Percentiles rank a stretch among this genome's conserved stretches.
Evolutionary conservation across 2,797 vertebrate genomes (phyloP).

Genomic region (Urophycis tenuis): DNA sequence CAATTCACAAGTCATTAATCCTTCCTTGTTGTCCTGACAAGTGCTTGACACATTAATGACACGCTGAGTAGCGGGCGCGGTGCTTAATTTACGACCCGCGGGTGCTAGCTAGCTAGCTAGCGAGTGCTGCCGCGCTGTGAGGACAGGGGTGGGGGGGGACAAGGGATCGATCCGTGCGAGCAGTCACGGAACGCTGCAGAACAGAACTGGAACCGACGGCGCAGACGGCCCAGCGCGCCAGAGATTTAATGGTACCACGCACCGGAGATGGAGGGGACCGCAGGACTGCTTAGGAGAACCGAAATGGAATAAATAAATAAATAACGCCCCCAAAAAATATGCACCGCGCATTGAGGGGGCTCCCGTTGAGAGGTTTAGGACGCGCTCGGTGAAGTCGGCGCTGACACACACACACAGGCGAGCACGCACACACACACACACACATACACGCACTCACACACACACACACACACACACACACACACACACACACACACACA

Average conservation of each 20-base stretch:
- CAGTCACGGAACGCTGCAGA: slow-evolving; percentile 41
- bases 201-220: slow-evolving; percentile 23
- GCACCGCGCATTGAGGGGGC: slow-evolving; percentile 7
- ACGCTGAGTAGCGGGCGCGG: slow-evolving; percentile 29
- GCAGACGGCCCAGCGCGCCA: slow-evolving; percentile 27
- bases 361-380: not conserved
- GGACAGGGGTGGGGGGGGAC: not conserved
- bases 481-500: not conserved
- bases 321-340: not conserved
- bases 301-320: not conserved
- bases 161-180: not conserved
- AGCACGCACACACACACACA: not conserved
- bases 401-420: not conserved
- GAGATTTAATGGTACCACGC: slow-evolving; percentile 43
- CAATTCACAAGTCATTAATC: not conserved
- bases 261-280: slow-evolving; percentile 41
- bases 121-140: not conserved
- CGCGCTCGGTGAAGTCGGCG: not conserved
- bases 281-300: slow-evolving; percentile 13
- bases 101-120: not conserved
- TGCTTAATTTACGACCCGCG: slow-evolving; percentile 54
- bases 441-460: not conserved
- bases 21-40: slow-evolving; percentile 32
- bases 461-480: not conserved
- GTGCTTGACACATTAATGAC: slow-evolving; percentile 46